Evolutionary conservation across 53 echinoderm and acorn worm species (phyloP), one percentile per base, ranked within the genome.

Genomic region (Echinometra lucunter): DNA sequence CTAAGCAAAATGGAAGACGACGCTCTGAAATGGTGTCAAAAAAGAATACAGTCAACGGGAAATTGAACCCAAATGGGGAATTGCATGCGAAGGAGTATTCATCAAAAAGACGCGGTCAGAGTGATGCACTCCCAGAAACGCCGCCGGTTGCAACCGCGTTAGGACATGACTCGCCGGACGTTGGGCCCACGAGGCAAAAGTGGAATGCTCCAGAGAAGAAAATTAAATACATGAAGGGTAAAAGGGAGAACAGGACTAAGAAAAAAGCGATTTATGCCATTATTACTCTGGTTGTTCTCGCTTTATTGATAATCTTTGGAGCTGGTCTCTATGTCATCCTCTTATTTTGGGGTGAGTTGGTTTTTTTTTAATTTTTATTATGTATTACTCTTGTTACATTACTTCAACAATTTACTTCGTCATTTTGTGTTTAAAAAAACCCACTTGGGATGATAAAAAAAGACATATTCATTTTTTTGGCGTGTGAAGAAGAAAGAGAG

Each of bases 321-420:
- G 74, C 92, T n/a, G 92, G 92, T 78, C n/a, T 57, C 57, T 92
- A 92, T 74, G 75, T 78, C 37, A 74, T 92, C 30, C 57, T 92
- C 23, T 45, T 56, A 1, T 92, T 78, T 49, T 53, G 34, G 11
- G 92, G 92, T 92, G 27, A 92, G 80, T 92, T 0, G 45, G 6
- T 42, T 19, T 53, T 53, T 53, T 0, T 2, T 53, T 53, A 0
- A 11, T 53, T 11, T 47, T 47, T 47, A 6, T 47, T 47, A 47
- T 47, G 4, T 47, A 47, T 47, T 47, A 6, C 4, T 47, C 9
- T 47, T 47, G 4, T 47, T 6, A 6, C 9, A n/a, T n/a, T n/a
- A n/a, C n/a, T n/a, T n/a, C n/a, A n/a, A n/a, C n/a, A n/a, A n/a
- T n/a, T n/a, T n/a, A n/a, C n/a, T n/a, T n/a, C n/a, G n/a, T n/a